Conservation (phyloP, 1,140 invertebrate genomes). For the Temnothorax nylanderi region DNA sequence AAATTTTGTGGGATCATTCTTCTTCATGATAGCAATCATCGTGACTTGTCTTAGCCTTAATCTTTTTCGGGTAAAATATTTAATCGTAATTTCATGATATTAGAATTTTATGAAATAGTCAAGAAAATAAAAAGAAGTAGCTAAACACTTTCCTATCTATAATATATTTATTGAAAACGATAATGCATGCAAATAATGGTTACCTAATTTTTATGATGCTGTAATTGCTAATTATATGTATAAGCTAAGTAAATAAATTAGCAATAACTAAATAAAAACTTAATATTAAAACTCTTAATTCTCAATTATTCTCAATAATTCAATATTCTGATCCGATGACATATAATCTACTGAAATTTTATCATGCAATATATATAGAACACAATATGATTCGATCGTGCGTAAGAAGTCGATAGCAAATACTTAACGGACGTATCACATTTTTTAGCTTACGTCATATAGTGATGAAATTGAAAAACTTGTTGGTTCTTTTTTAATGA, state of each 20-base stretch:
- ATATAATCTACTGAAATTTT: too few relatives aligned
- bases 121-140: neutral
- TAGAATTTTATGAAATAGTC: neutral
- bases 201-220: neutral
- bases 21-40: neutral
- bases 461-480: neutral
- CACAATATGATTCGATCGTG: neutral
- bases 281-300: too few relatives aligned
- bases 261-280: too few relatives aligned
- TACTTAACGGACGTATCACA: neutral
- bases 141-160: neutral
- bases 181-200: neutral
- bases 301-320: too few relatives aligned
- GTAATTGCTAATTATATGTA: neutral
- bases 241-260: neutral
- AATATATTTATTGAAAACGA: neutral
- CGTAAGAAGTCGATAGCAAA: neutral
- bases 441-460: neutral
- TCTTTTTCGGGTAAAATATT: slow-evolving; percentile 5
- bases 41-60: neutral
- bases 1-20: neutral
- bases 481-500: neutral
- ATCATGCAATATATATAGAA: neutral
- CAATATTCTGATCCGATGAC: too few relatives aligned
- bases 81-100: neutral